Evolutionary conservation across 1,140 invertebrate species (phyloP), one percentile per base, ranked within the genome.

Genomic region (Coenobita brevimanus): DNA sequence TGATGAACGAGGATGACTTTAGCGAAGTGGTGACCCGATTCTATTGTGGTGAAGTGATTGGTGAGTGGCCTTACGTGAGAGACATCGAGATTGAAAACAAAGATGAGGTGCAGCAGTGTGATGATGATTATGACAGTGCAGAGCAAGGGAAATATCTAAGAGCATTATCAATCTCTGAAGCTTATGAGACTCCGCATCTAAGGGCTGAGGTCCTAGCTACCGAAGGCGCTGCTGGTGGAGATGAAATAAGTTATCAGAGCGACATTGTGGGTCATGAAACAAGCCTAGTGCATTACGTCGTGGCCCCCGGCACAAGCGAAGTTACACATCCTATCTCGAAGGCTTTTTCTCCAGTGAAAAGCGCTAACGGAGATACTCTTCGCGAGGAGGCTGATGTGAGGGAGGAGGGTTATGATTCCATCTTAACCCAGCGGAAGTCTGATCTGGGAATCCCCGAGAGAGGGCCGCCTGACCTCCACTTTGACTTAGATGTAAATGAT

Each of bases 281-380:
- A 24, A 4, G 38, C 27, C 3, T 24, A 27, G 21, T 3, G 3
- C 6, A 43, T 0, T 21, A n/a, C 17, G 21, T n/a, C 62, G 80
- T 54, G 64, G 43, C 64, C 41, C 62, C 3, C 38, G 24, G 27
- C 15, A 21, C 17, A 50, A 30, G 43, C 57, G 33, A 43, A 69
- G 80, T 13, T 50, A 1, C 64, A 69, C 30, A 50, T 17, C n/a
- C 41, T 82, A 71, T 82, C 80, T 82, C 80, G 80, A 50, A 82
- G 62, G 64, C 46, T 71, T 82, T 82, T 82, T 30, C 64, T 69
- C 38, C 38, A 10, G 80, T 24, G 80, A 82, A 82, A 82, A 82
- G 67, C 41, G 3, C 80, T 82, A n/a, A 82, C 80, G 80, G 46
- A 41, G 80, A n/a, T 82, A 71, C 27, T 50, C 33, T 24, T 81